Conservation (phyloP, 2,797 vertebrate species). For the Brachyalestes nurse region DNA sequence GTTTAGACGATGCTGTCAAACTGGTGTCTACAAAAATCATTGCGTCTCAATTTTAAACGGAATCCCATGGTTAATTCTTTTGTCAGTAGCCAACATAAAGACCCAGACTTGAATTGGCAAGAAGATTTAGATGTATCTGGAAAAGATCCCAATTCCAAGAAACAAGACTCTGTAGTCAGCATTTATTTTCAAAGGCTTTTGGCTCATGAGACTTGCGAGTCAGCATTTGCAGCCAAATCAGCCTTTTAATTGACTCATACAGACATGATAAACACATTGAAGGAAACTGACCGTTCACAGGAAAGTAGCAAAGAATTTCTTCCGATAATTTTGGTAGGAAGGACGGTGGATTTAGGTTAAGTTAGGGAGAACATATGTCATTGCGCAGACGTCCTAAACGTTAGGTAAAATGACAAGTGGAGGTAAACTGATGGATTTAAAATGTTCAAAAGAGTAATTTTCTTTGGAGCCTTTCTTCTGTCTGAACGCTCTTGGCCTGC, state of each 20-base stretch:
- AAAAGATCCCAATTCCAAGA: conserved; percentile 52
- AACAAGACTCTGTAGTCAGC: conserved; percentile 47
- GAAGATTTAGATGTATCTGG: conserved; percentile 41
- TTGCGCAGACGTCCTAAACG: conserved; percentile 7
- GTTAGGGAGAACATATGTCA: neutral
- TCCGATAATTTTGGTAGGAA: neutral
- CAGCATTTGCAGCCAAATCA: conserved; percentile 48
- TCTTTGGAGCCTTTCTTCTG: conserved; percentile 41
- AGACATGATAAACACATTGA: conserved; percentile 52
- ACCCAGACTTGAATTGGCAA: conserved; percentile 30
- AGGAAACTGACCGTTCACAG: conserved; percentile 34
- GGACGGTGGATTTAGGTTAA: neutral
- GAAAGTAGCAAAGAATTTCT: conserved; percentile 35
- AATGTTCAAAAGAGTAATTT: conserved; percentile 33
- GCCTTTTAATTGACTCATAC: conserved; percentile 46
- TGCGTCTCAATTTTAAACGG: conserved; percentile 30
- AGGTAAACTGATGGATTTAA: conserved; percentile 31
- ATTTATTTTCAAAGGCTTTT: conserved; percentile 48
- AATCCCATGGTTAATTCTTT: conserved; percentile 41
- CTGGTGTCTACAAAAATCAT: conserved; percentile 35
- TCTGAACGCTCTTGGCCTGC: conserved; percentile 40
- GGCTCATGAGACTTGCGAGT: conserved; percentile 48
- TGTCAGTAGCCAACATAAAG: conserved; percentile 40
- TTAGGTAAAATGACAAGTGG: conserved; percentile 1
- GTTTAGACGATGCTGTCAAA: conserved; percentile 31